Base-by-base conservation (phyloP, 2,888 invertebrate species). In the Ferrisia virgata region DNA sequence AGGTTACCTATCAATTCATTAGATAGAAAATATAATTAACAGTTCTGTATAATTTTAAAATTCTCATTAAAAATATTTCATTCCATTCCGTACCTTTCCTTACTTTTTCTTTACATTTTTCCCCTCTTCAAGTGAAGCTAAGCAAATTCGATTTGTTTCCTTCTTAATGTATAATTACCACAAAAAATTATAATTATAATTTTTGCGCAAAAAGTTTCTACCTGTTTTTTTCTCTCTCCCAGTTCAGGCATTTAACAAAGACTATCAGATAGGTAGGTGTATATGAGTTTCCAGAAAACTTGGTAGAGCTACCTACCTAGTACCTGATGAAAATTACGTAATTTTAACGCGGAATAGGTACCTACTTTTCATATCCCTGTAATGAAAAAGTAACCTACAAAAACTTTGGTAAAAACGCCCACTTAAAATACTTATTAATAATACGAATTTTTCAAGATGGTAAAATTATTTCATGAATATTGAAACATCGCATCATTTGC, bases 401-500 rank as follows among this genome's bases (percentile, higher is more conserved):
- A 53, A 53, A 53, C 22, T 1, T 53, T 8, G 53, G 22, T 53
- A 53, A 18, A 53, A 22, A 53, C 53, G 22, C 22, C 22, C 53
- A 8, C 53, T 53, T 18, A 53, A 53, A 53, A 53, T 53, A 53
- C 8, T 53, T 64, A 64, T 64, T 64, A 64, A 64, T 64, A 53
- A n/a, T n/a, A n/a, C n/a, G n/a, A n/a, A n/a, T n/a, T n/a, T 64
- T 64, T 64, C 28, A 13, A 64, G 31, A 64, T 15, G 64, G 15
- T 64, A 13, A 64, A 64, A 28, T 64, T 64, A 64, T 64, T 53
- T 64, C 64, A 64, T 28, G 64, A 64, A 64, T 64, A 64, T 64
- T 64, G 64, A 64, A 64, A 64, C 64, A 64, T 64, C 64, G 64
- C 64, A 64, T 64, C 64, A 28, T 64, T 64, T 64, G 64, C 64